These are phyloP conservation scores for Pluvialis apricaria DNA, from an alignment of 2,113 vertebrate genomes.

Conservation along the genomic window DNA sequence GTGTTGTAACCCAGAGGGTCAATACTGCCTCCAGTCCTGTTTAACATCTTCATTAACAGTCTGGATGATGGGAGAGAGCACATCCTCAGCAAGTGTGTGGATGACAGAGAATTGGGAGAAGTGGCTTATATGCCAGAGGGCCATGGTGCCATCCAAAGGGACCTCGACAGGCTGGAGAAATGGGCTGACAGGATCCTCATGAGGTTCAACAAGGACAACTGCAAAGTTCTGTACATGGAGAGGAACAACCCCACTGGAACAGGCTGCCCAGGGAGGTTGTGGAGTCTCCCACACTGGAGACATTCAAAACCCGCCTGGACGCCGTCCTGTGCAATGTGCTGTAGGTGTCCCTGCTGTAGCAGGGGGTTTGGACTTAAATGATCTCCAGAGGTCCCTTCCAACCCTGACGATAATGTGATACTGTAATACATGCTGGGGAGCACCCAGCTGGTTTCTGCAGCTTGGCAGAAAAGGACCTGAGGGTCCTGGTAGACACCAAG, in stretches of 20 bases:
- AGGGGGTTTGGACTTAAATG: too few relatives aligned
- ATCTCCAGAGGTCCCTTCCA: too few relatives aligned
- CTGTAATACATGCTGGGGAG: background rate
- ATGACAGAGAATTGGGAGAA: background rate
- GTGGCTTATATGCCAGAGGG: background rate
- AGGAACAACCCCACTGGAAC: fast-evolving
- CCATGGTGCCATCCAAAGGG: too few relatives aligned
- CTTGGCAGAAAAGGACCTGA: background rate
- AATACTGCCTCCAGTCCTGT: background rate
- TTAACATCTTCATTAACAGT: background rate
- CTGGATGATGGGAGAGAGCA: background rate
- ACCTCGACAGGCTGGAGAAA: background rate
- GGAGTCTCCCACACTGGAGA: too few relatives aligned
- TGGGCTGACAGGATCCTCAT: background rate
- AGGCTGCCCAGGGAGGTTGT: too few relatives aligned
- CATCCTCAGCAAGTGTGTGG: background rate
- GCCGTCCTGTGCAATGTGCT: too few relatives aligned
- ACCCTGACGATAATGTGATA: too few relatives aligned
- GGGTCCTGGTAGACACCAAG: background rate
- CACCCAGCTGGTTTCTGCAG: background rate
- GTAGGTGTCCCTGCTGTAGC: too few relatives aligned
- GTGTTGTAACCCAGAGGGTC: too few relatives aligned
- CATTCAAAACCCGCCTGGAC: too few relatives aligned
- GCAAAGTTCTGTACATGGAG: background rate
- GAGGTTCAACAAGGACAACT: background rate